Evolutionary conservation across 2,888 invertebrate species (phyloP).

Genomic region (Drosophila paracracens): DNA sequence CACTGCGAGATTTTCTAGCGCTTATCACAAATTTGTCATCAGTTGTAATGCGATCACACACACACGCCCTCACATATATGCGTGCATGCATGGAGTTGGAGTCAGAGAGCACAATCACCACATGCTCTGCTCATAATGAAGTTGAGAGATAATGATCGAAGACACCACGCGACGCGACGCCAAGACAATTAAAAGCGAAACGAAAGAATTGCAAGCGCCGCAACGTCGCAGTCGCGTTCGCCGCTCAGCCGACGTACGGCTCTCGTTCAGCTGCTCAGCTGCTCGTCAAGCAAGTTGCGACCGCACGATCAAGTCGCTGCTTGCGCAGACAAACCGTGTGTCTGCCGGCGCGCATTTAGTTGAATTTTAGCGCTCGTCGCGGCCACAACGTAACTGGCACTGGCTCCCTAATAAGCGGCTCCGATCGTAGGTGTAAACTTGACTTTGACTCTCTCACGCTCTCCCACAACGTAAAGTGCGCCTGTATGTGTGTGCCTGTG

Average conservation of each 20-base stretch:
- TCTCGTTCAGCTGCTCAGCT: slow-evolving; percentile 51
- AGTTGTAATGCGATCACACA: slow-evolving; percentile 64
- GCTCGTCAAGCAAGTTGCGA: slow-evolving; percentile 54
- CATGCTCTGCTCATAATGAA: slow-evolving; percentile 69
- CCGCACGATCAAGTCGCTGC: slow-evolving; percentile 30
- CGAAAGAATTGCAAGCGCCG: slow-evolving; percentile 66
- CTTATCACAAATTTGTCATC: slow-evolving; percentile 80
- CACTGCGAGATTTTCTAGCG: slow-evolving; percentile 54
- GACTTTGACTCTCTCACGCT: slow-evolving; percentile 59
- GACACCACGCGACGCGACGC: slow-evolving; percentile 52
- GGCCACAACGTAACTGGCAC: slow-evolving; percentile 57
- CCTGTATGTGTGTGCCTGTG: slow-evolving; percentile 2
- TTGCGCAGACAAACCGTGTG: slow-evolving; percentile 57
- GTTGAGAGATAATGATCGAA: slow-evolving; percentile 52
- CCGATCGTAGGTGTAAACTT: slow-evolving; percentile 51
- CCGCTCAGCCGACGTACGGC: slow-evolving; percentile 44
- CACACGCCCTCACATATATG: not conserved
- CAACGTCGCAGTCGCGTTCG: slow-evolving; percentile 31
- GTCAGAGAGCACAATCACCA: slow-evolving; percentile 42
- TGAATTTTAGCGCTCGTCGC: slow-evolving; percentile 62
- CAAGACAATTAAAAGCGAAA: slow-evolving; percentile 65
- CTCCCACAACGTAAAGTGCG: slow-evolving; percentile 42
- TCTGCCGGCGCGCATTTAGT: slow-evolving; percentile 62
- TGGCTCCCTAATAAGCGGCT: not conserved
- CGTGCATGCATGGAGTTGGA: slow-evolving; percentile 17